Conservation (phyloP, 1,140 invertebrate genomes). For the Cotesia glomerata region DNA sequence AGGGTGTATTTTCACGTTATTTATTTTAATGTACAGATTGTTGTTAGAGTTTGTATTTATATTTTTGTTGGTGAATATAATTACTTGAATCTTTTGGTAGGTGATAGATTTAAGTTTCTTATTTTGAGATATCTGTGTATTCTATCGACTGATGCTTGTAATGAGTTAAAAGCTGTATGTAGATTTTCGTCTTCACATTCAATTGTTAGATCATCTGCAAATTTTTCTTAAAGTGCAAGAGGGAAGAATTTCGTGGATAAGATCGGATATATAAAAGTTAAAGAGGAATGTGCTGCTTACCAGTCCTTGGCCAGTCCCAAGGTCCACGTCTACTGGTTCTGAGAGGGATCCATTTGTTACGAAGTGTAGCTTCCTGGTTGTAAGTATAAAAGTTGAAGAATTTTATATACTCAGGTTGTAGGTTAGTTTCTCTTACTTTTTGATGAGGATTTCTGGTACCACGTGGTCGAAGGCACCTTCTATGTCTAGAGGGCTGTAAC, state of each 20-base stretch:
- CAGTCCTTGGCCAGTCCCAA: background rate
- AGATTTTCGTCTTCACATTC: background rate
- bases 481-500: conserved; percentile 31
- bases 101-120: background rate
- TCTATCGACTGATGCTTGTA: background rate
- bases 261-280: conserved; percentile 24
- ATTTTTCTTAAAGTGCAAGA: background rate
- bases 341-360: too few relatives aligned
- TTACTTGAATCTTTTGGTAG: conserved; percentile 20
- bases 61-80: conserved; percentile 21
- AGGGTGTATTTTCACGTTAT: background rate
- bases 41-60: background rate
- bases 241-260: background rate
- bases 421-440: conserved; percentile 7
- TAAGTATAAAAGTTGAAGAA: background rate
- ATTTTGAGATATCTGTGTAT: background rate
- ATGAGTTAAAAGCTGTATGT: background rate
- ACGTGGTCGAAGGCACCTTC: conserved; percentile 37
- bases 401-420: background rate
- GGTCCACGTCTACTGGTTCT: too few relatives aligned
- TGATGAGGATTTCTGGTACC: background rate
- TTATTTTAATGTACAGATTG: background rate
- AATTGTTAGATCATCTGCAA: conserved; percentile 8
- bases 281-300: conserved; percentile 31
- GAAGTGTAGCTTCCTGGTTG: background rate